Evolutionary conservation across 1,140 invertebrate species (phyloP).

Genomic region (Zaprionus camerounensis): DNA sequence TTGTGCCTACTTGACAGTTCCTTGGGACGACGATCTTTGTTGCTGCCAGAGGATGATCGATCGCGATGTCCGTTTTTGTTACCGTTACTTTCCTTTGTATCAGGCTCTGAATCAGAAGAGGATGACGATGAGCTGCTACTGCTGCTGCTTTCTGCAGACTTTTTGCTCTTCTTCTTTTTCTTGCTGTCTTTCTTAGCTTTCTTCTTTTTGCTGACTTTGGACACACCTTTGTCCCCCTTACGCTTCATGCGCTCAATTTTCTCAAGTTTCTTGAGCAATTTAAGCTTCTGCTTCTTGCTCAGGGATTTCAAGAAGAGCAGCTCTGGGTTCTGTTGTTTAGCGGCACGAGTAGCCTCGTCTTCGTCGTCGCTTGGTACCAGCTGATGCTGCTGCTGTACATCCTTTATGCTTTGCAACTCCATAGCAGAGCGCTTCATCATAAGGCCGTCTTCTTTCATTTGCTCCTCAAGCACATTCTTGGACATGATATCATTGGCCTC

Average conservation of each 20-base stretch:
- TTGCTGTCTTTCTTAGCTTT: conserved; percentile 67
- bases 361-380: conserved; percentile 85
- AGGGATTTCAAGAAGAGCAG: conserved; percentile 91
- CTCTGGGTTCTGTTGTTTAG: conserved; percentile 77
- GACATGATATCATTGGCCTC: conserved; percentile 86
- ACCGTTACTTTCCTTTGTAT: conserved; percentile 18
- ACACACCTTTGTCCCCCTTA: conserved; percentile 53
- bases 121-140: conserved; percentile 38
- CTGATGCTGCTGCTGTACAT: conserved; percentile 76
- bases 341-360: conserved; percentile 85
- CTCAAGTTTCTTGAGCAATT: conserved; percentile 93
- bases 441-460: conserved; percentile 96
- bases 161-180: conserved; percentile 54
- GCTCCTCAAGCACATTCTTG: conserved; percentile 91
- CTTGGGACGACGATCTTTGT: conserved; percentile 3
- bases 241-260: conserved; percentile 89
- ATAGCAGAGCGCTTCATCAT: conserved; percentile 92
- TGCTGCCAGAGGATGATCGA: conserved; percentile 37
- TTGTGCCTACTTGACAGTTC: conserved; percentile 2
- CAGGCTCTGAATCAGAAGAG: conserved; percentile 50
- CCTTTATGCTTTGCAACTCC: conserved; percentile 84
- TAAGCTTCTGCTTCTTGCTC: conserved; percentile 95
- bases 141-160: conserved; percentile 8
- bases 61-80: conserved; percentile 1
- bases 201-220: conserved; percentile 54